Conservation (phyloP, 2,113 vertebrate genomes). For the Rhinolophus sinicus region DNA sequence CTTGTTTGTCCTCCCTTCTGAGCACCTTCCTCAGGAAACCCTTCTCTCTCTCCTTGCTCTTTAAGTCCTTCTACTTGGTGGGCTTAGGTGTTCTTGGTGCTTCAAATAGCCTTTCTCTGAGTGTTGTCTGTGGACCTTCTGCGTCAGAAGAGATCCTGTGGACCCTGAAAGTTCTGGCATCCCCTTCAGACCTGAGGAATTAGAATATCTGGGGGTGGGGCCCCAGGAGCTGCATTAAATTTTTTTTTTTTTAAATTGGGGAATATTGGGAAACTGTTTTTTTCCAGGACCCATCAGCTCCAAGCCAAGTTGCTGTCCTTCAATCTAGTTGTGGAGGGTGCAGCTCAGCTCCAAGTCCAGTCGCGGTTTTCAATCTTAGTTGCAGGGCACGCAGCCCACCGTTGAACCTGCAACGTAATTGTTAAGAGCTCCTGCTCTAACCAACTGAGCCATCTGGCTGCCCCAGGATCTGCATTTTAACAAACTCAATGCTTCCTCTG, state of each 20-base stretch:
- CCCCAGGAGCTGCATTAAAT: background rate
- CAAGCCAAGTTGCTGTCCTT: too few relatives aligned
- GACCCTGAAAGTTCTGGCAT: background rate
- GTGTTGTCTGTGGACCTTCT: background rate
- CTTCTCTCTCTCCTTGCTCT: background rate
- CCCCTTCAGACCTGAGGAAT: background rate
- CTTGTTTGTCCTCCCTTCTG: background rate
- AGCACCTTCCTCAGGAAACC: background rate
- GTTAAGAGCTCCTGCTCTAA: too few relatives aligned
- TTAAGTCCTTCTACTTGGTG: background rate
- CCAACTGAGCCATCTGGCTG: too few relatives aligned
- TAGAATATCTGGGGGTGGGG: background rate
- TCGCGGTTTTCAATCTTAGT: too few relatives aligned
- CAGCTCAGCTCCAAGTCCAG: too few relatives aligned
- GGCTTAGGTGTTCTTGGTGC: background rate
- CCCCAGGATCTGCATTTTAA: background rate
- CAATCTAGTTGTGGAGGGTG: too few relatives aligned
- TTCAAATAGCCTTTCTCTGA: background rate
- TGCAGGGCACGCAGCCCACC: too few relatives aligned
- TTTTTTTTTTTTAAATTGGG: too few relatives aligned
- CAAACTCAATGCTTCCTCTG: background rate
- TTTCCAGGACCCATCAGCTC: too few relatives aligned
- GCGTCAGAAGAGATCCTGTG: background rate
- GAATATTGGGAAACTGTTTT: too few relatives aligned
- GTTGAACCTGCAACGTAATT: too few relatives aligned